A percentile compares a stretch with the other conserved stretches of the same genome.
These are phyloP conservation scores for Glaucidium brasilianum DNA, from an alignment of 2,113 vertebrate species.

Conservation along the genomic window DNA sequence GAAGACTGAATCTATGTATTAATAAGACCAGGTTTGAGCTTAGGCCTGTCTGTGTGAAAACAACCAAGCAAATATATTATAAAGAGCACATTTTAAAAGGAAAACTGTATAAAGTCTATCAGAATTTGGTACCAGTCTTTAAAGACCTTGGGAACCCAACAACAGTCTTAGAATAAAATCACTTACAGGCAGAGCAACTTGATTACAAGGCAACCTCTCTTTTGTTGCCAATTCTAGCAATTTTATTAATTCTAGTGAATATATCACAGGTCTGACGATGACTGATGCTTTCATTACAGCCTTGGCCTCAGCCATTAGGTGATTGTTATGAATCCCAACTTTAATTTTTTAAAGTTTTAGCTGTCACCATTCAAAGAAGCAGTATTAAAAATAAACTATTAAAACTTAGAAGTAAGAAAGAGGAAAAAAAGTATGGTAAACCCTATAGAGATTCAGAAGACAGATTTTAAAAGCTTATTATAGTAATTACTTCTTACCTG, in stretches of 20 bases:
- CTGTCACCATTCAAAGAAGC: neutral
- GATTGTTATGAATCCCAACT: neutral
- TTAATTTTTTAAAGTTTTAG: neutral
- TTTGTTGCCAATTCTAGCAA: neutral
- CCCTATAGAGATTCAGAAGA: neutral
- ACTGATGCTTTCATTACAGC: constrained; percentile 14
- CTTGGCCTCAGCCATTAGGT: neutral
- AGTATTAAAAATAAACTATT: neutral
- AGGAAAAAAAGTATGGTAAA: neutral
- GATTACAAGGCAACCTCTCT: neutral
- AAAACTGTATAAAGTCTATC: neutral
- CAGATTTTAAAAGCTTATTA: neutral
- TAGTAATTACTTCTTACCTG: neutral
- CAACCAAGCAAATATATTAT: neutral
- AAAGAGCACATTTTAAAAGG: neutral
- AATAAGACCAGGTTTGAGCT: neutral
- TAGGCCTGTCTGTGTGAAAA: neutral
- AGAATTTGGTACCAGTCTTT: neutral
- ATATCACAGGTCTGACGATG: neutral
- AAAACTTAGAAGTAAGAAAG: neutral
- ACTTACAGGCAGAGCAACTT: neutral
- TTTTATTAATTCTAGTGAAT: constrained; percentile 14
- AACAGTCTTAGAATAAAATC: neutral
- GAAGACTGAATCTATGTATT: neutral
- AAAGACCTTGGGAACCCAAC: neutral